These are phyloP conservation scores for Trichechus manatus DNA, from an alignment of 2,113 vertebrate genomes.

Conservation along the genomic window DNA sequence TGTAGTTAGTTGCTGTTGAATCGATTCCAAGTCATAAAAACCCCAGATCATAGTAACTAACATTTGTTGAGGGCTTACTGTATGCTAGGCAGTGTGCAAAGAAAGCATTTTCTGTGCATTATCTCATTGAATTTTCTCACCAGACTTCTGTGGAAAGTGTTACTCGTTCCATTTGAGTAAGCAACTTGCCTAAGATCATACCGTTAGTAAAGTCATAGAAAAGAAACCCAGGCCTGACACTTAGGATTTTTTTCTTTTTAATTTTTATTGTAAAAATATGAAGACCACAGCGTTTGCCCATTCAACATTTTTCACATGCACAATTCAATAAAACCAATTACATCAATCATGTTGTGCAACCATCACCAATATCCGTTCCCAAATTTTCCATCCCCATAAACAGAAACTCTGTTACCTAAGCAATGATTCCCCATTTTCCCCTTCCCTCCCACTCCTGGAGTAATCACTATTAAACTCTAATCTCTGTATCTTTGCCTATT, in stretches of 20 bases:
- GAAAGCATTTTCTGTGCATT: not conserved
- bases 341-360: not conserved
- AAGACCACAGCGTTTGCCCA: no score
- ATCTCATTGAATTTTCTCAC: not conserved
- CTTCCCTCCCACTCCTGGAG: not conserved
- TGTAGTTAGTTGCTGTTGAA: not conserved
- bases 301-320: not conserved
- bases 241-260: not conserved
- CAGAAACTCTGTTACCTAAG: not conserved
- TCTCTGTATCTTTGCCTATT: not conserved
- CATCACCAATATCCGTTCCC: not conserved
- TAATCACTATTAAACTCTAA: not conserved
- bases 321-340: not conserved
- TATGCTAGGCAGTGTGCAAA: not conserved
- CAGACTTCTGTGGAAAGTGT: not conserved
- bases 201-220: not conserved
- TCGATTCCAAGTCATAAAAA: not conserved
- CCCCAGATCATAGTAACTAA: not conserved
- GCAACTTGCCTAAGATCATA: not conserved
- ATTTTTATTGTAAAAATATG: not conserved
- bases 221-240: not conserved
- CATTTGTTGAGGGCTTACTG: not conserved
- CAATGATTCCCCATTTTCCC: not conserved
- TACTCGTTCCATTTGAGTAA: no score
- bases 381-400: not conserved